Base-by-base conservation (phyloP, 2,888 invertebrate genomes). In the Carpatolechia fugitivella region DNA sequence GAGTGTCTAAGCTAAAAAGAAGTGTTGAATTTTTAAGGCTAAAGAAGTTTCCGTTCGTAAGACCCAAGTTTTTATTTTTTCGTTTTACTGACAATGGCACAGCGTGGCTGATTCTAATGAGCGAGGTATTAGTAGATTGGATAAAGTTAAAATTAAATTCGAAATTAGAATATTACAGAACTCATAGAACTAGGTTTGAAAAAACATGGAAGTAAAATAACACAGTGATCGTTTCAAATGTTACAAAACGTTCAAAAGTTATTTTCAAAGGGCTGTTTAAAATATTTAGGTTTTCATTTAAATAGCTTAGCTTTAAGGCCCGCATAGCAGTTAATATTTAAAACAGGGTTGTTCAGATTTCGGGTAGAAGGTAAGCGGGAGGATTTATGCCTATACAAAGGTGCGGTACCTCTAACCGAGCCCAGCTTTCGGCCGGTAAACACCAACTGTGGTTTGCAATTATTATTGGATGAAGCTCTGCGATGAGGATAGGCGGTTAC, bases 321-420 rank as follows among this genome's bases (percentile, higher is more conserved):
- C 16, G 36, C n/a, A 29, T 11, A 41, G 35, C 35, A 16, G 14
- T 56, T 48, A 47, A 56, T 52, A 56, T 56, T 56, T 52, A 44
- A 56, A 46, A 18, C n/a, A n/a, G 20, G 46, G 44, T 35, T 38
- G 33, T 48, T 18, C 52, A 47, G 48, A 52, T 52, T 56, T 56
- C 11, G 31, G 38, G 20, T 44, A 31, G 3, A 14, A 20, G 16
- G 47, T 30, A 38, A 24, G 52, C 13, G 31, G 29, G 55, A 14
- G 14, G 44, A 51, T 52, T 56, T 52, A 52, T 52, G 16, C 36
- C 10, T 51, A 10, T 18, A 11, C 50, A n/a, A 38, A 55, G 51
- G 52, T 46, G 36, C 31, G 33, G 16, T 29, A 24, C 40, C 47
- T 52, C 44, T 44, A 29, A 20, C 44, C 20, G 40, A 41, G 18